Percentiles rank a stretch among this genome's conserved stretches.
These are phyloP conservation scores for Martes martes DNA, from an alignment of 2,113 vertebrate genomes.

Conservation along the genomic window DNA sequence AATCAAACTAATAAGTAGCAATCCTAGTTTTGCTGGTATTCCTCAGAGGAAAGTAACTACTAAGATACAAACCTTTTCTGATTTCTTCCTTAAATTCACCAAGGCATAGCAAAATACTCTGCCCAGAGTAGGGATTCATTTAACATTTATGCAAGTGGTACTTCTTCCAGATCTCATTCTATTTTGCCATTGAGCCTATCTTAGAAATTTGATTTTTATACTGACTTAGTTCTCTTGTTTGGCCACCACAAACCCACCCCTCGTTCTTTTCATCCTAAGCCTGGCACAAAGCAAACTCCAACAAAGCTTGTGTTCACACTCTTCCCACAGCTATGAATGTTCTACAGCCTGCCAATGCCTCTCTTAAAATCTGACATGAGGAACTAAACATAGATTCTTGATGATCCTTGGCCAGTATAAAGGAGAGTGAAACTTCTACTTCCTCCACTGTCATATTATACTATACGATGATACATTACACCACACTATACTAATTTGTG, in stretches of 20 bases:
- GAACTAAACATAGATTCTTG: neutral
- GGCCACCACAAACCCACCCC: neutral
- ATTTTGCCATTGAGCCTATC: neutral
- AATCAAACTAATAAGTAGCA: neutral
- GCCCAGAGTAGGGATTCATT: neutral
- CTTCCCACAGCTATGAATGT: neutral
- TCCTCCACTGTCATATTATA: neutral
- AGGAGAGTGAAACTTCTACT: neutral
- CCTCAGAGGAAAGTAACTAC: neutral
- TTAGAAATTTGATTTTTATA: neutral
- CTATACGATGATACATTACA: neutral
- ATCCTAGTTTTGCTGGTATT: neutral
- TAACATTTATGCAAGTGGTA: neutral
- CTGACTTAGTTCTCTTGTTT: neutral
- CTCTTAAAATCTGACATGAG: neutral
- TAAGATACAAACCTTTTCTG: neutral
- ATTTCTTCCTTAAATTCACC: neutral
- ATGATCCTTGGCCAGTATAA: neutral
- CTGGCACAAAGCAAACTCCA: neutral
- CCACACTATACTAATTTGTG: neutral
- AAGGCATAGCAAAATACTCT: neutral
- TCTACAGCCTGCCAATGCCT: neutral
- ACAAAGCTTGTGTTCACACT: neutral
- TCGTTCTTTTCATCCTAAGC: neutral
- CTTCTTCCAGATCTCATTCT: neutral